Base-by-base conservation (phyloP, 2,888 invertebrate genomes). In the Pyrgus malvae region DNA sequence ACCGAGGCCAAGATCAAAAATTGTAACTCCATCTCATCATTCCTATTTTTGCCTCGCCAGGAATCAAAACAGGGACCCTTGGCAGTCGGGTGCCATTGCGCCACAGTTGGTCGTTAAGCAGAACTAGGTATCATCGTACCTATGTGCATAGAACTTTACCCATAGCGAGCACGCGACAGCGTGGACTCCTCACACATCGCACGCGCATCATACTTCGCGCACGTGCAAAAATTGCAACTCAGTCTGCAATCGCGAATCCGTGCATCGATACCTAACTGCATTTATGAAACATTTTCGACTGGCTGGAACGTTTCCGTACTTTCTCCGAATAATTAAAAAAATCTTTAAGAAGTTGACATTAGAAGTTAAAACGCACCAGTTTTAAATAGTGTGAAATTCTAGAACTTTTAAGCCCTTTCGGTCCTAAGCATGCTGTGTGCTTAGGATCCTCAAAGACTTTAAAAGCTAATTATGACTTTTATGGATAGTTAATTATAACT, bases 181-280 rank as follows among this genome's bases (percentile, higher is more conserved):
- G 56, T 58, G 57, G 57, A 57, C 12, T 44, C 45, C 29, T 69
- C 73, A 74, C 63, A 74, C 65, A 65, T 61, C 57, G 58, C 42
- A 61, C 59, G 72, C 65, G 64, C 66, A 63, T 58, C 65, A 59
- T 40, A 46, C 49, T 56, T 57, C 48, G 57, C 64, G 65, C 71
- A 71, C 69, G 72, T n/a, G n/a, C n/a, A n/a, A n/a, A n/a, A n/a
- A n/a, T 66, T 62, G 63, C 64, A 61, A 60, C 60, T 50, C 55
- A 59, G 42, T 55, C 48, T 55, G 56, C 44, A 27, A 48, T 21
- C 40, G 16, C 23, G 16, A 45, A 12, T 35, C n/a, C n/a, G n/a
- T n/a, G n/a, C n/a, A 29, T 37, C 31, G 16, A 14, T 37, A 31
- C 44, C 35, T n/a, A 53, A 48, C 33, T 33, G 12, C 8, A 3